Base-by-base conservation (phyloP, 2,888 invertebrate genomes). In the Orthosia incerta region DNA sequence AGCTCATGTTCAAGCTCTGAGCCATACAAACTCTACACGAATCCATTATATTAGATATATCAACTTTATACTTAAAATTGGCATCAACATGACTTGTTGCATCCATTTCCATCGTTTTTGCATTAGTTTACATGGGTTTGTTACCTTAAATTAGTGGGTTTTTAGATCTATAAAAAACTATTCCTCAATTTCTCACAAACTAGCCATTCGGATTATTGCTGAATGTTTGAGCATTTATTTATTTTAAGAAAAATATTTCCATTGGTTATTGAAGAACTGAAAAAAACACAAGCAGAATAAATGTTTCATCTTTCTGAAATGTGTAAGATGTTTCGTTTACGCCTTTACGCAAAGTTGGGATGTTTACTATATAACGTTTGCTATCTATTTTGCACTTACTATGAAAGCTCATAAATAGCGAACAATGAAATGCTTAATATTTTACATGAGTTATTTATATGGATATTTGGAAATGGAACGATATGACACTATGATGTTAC, bases 21-120 rank as follows among this genome's bases (percentile, higher is more conserved):
- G 75, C 76, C 88, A 91, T 88, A 74, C 93, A 93, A n/a, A 91
- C 83, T 69, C 93, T 87, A 72, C 93, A 93, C 23, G 85, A 83
- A 46, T 88, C 81, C 68, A 82, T 63, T 57, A 82, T 20, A 26
- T 57, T 77, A 5, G 55, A 3, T 61, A 80, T 0, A 57, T 80
- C 65, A n/a, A 72, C 60, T 64, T 61, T 72, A 64, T 39, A 66
- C 5, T 66, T 51, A 20, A 59, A 65, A 48, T 51, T 62, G 5
- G 2, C 1, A 62, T 45, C 60, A 45, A 62, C 75, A 76, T 23
- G 71, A 83, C 78, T 82, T 80, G 82, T 84, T 84, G 86, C 61
- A 39, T 31, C 11, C 4, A 46, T 26, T 59, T 67, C 80, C 72
- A 86, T 84, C 2, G n/a, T 76, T 55, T 61, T 23, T 56, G 16